Base-by-base conservation (phyloP, 2,888 invertebrate genomes). In the Labia minor region DNA sequence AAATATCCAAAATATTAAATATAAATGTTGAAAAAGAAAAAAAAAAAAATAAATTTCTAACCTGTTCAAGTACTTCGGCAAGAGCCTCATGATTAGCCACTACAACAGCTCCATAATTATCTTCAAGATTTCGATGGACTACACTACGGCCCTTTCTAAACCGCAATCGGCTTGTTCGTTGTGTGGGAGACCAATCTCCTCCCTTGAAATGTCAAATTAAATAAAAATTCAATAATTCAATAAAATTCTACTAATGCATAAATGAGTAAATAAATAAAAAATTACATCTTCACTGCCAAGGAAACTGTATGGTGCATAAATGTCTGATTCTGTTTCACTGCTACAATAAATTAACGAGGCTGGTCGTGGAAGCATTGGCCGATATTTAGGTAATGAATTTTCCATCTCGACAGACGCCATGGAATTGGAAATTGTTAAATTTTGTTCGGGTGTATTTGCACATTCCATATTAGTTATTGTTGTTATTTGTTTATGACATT, bases 71-170 rank as follows among this genome's bases (percentile, higher is more conserved):
- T 73, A 93, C 88, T 79, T 92, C 92, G 65, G 92, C 90, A 19
- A 93, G 82, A 6, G 92, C 92, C 78, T 93, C 92, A 75, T 92
- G 92, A 80, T 93, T 93, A 69, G 92, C 92, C 37, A 91, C 87
- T 70, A 92, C 87, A 37, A 93, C 92, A 61, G 92, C 92, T 18
- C 91, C 91, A 75, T 93, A 93, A 80, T 92, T 92, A 75, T 93
- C 92, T 75, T 93, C 92, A 70, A 93, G 82, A 76, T 87, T 91
- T 74, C 86, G 89, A 76, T 92, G 91, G 10, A 92, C 89, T 70
- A 92, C 86, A 76, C 89, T 90, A 69, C 91, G 83, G 65, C 88
- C 89, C 77, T 91, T 89, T 72, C 90, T 83, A 70, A 89, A 86
- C 72, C 90, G 81, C 70, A 90, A 81, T 75, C 87, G 85, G 70